Evolutionary conservation across 1,140 invertebrate genomes (phyloP).

Genomic region (Dufourea novaeangliae): DNA sequence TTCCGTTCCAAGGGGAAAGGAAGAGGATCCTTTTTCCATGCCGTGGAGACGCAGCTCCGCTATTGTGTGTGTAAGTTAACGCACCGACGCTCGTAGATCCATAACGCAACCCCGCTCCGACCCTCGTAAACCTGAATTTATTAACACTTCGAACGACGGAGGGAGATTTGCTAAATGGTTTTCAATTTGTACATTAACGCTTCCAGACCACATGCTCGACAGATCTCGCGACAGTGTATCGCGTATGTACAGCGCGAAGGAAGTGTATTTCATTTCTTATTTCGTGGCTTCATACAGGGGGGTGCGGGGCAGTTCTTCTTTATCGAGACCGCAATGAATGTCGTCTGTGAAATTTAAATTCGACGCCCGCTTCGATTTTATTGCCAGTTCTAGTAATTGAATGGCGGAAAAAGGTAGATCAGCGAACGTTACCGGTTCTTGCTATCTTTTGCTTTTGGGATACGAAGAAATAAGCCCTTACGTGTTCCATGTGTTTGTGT

Average conservation of each 20-base stretch:
- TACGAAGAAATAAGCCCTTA: neutral
- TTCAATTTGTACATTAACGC: conserved; percentile 81
- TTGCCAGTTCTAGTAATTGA: conserved; percentile 40
- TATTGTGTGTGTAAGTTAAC: conserved; percentile 58
- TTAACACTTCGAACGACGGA: conserved; percentile 79
- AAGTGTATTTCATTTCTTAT: conserved; percentile 50
- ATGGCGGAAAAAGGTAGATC: conserved; percentile 25
- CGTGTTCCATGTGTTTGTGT: neutral
- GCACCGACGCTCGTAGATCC: conserved; percentile 55
- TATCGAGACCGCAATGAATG: conserved; percentile 13
- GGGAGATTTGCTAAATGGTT: conserved; percentile 81
- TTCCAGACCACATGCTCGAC: conserved; percentile 70
- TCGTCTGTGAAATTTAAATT: conserved; percentile 52
- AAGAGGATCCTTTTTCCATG: conserved; percentile 31
- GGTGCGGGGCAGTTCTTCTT: conserved; percentile 41
- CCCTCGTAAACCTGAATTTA: conserved; percentile 82
- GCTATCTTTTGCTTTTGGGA: neutral
- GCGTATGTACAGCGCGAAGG: conserved; percentile 2
- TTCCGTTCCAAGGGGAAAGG: neutral
- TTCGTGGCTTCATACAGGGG: neutral
- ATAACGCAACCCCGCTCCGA: conserved; percentile 67
- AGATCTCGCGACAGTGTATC: conserved; percentile 58
- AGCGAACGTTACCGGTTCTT: neutral
- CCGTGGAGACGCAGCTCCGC: conserved; percentile 24
- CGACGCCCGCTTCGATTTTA: conserved; percentile 36